These are phyloP conservation scores for Delichon dasypus DNA, from an alignment of 2,797 vertebrate genomes.

Conservation along the genomic window DNA sequence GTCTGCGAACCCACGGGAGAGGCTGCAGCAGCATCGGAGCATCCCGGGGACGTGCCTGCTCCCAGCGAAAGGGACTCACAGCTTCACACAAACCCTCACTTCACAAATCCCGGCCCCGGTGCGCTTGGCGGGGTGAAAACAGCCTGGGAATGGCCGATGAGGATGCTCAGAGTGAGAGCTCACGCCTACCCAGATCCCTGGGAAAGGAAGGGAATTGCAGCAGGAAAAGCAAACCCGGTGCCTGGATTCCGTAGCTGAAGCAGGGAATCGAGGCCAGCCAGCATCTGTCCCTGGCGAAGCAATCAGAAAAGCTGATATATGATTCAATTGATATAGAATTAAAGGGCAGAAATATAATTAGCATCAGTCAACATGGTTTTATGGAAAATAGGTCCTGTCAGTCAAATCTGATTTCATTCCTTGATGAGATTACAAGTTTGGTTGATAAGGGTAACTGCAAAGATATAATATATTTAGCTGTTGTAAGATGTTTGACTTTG, in stretches of 20 bases:
- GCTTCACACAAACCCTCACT: rapidly evolving
- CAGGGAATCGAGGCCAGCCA: background rate
- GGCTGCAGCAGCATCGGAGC: background rate
- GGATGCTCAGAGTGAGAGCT: background rate
- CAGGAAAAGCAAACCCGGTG: background rate
- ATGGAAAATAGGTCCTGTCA: slow-evolving; percentile 59
- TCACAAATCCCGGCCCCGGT: background rate
- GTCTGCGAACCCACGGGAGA: background rate
- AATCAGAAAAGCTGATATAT: background rate
- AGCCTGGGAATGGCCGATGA: rapidly evolving
- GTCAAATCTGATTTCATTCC: slow-evolving; percentile 56
- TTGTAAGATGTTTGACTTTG: slow-evolving; percentile 46
- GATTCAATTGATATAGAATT: slow-evolving; percentile 50
- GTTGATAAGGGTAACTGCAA: slow-evolving; percentile 47
- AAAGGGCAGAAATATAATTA: slow-evolving; percentile 52
- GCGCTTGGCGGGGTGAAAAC: background rate
- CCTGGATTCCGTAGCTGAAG: background rate
- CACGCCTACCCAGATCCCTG: rapidly evolving
- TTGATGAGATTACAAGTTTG: slow-evolving; percentile 58
- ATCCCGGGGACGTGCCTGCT: background rate
- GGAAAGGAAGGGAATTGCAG: background rate
- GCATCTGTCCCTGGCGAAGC: slow-evolving; percentile 9
- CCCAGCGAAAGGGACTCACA: background rate
- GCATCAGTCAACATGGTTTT: slow-evolving; percentile 20
- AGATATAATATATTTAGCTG: slow-evolving; percentile 40